Evolutionary conservation across 2,888 invertebrate genomes (phyloP).

Genomic region (Myathropa florea): DNA sequence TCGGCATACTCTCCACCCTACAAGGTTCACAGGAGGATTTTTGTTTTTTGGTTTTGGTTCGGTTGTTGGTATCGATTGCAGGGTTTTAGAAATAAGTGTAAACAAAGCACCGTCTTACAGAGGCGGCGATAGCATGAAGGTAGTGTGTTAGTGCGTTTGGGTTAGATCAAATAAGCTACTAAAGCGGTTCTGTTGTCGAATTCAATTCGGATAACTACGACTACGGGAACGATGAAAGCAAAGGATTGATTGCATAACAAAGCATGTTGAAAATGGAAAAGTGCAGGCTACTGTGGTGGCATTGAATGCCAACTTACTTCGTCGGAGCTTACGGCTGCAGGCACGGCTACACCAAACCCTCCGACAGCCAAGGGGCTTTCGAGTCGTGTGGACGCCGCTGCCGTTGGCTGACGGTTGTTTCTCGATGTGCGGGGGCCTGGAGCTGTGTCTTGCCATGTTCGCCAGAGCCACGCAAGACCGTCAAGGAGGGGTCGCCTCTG

Average conservation of each 20-base stretch:
- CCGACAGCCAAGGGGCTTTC: conserved; percentile 75
- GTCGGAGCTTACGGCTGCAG: conserved; percentile 2
- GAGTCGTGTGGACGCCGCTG: conserved; percentile 61
- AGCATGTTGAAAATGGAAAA: conserved; percentile 20
- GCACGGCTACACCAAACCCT: conserved; percentile 14
- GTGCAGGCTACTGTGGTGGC: conserved; percentile 6
- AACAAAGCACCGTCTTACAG: not conserved
- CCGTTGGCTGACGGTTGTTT: conserved; percentile 48
- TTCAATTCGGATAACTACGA: conserved; percentile 30
- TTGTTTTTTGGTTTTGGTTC: conserved; percentile 48
- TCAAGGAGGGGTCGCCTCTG: conserved; percentile 82
- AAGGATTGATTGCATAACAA: not conserved
- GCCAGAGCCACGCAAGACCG: conserved; percentile 84
- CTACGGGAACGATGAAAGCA: conserved; percentile 51
- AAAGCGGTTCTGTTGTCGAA: conserved; percentile 36
- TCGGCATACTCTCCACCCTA: conserved; percentile 68
- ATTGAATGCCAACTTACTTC: conserved; percentile 61
- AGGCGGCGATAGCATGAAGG: conserved; percentile 15
- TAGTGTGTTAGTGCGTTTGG: conserved; percentile 52
- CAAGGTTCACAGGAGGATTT: conserved; percentile 66
- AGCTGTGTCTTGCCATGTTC: conserved; percentile 83
- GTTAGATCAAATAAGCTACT: conserved; percentile 9
- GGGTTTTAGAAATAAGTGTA: conserved; percentile 12
- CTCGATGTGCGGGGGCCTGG: conserved; percentile 79
- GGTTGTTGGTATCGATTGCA: conserved; percentile 18